A percentile compares a stretch with the other conserved stretches of the same genome.
Evolutionary conservation across 2,888 invertebrate species (phyloP).

Genomic region (Agrochola circellaris): DNA sequence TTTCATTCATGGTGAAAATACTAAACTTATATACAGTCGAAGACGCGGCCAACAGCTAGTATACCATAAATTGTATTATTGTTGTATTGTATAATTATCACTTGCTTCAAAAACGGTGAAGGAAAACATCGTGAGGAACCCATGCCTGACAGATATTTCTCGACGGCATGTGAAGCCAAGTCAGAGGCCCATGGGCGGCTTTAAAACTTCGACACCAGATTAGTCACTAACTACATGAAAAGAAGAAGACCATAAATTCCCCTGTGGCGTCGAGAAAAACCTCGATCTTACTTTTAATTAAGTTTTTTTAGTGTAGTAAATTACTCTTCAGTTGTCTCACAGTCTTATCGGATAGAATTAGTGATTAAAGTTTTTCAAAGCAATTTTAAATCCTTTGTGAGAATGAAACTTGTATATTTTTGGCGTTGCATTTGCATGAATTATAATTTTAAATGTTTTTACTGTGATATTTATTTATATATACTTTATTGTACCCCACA

Average conservation of each 20-base stretch:
- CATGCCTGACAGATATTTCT: too few relatives aligned
- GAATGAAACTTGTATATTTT: constrained; percentile 31
- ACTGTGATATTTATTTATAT: constrained; percentile 3
- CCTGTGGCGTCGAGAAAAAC: constrained; percentile 36
- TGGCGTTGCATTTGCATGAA: constrained; percentile 24
- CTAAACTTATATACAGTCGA: not conserved
- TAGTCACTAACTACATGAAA: too few relatives aligned
- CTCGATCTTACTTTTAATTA: constrained; percentile 63
- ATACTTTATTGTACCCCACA: too few relatives aligned
- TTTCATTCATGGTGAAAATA: not conserved
- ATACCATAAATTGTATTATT: constrained; percentile 42
- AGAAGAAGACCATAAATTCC: constrained; percentile 41
- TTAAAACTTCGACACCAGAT: too few relatives aligned
- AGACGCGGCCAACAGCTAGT: not conserved
- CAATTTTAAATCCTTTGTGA: constrained; percentile 53
- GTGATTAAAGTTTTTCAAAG: constrained; percentile 60
- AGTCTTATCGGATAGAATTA: constrained; percentile 61
- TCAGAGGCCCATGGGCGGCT: too few relatives aligned
- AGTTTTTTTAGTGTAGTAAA: constrained; percentile 62
- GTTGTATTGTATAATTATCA: not conserved
- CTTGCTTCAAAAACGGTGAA: too few relatives aligned
- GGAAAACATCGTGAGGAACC: too few relatives aligned
- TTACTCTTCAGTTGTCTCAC: constrained; percentile 61
- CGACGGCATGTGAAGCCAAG: too few relatives aligned
- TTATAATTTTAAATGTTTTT: constrained; percentile 23